phyloP scores from a whole-genome alignment of 1,140 invertebrate species.

The Globodera rostochiensis region DNA sequence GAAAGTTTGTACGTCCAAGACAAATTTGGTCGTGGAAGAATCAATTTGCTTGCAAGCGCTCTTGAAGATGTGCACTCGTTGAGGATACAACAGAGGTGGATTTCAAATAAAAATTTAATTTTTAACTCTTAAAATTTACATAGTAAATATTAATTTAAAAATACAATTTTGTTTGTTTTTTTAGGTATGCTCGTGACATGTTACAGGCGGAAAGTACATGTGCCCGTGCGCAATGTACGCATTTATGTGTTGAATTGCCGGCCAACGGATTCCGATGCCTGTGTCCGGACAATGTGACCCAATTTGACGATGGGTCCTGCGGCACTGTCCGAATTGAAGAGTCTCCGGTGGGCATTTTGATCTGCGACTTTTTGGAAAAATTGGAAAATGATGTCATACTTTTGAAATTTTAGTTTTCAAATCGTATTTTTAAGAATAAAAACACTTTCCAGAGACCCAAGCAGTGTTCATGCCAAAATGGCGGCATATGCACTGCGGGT shows the following conservation, averaged over 20 bases:
- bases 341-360: slow-evolving; percentile 21
- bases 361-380: too few species aligned
- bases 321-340: slow-evolving; percentile 48
- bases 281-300: slow-evolving; percentile 59
- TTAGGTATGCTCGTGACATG: slow-evolving; percentile 38
- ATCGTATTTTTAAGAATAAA: not conserved
- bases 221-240: slow-evolving; percentile 49
- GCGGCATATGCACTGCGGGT: slow-evolving; percentile 56
- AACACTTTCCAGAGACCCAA: slow-evolving; percentile 36
- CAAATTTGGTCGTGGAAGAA: slow-evolving; percentile 62
- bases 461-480: slow-evolving; percentile 63
- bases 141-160: not conserved
- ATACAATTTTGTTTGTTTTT: not conserved
- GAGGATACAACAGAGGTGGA: slow-evolving; percentile 53
- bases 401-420: not conserved
- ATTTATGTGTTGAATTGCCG: slow-evolving; percentile 59
- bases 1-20: slow-evolving; percentile 63
- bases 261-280: slow-evolving; percentile 55
- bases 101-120: too few species aligned
- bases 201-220: slow-evolving; percentile 43
- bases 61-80: slow-evolving; percentile 58
- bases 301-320: slow-evolving; percentile 59
- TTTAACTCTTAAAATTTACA: too few species aligned
- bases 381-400: too few species aligned
- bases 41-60: slow-evolving; percentile 59